Evolutionary conservation across 2,888 invertebrate species (phyloP), one percentile per base, ranked within the genome.

Genomic region (Clunio marinus): DNA sequence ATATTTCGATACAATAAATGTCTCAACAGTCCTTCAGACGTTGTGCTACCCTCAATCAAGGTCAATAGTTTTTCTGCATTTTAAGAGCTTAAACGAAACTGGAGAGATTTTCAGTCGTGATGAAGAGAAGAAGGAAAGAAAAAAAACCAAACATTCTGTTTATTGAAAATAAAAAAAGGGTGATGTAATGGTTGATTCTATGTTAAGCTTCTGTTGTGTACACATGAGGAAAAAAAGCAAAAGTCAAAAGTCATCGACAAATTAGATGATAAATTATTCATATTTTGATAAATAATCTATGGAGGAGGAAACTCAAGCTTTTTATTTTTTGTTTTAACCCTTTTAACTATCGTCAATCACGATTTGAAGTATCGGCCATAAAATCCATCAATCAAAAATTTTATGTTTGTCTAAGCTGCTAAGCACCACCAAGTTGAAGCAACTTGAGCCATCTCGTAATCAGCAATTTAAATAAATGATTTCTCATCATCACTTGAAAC

Each of bases 401-500:
- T 51, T 32, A 4, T 66, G 66, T 66, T 66, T 51, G 22, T 32
- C 32, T 55, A 66, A 66, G 27, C 51, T n/a, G 32, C 55, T 55
- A 66, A 27, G 46, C 46, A 35, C 46, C n/a, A n/a, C n/a, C n/a
- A n/a, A n/a, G n/a, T n/a, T n/a, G n/a, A n/a, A n/a, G 66, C 51
- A 28, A 17, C 24, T 35, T 63, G 10, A 37, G 28, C 8, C n/a
- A n/a, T 51, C 15, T 65, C 51, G 66, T 66, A 66, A 66, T 66
- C 66, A 55, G 51, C 32, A 55, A 66, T 66, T 66, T 66, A 66
- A 66, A 66, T 66, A 66, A 66, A 66, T 66, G 46, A 66, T 66
- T 66, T 20, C 45, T 66, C 55, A 55, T 22, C 55, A 32, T 20
- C 57, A 57, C 57, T 57, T 22, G 57, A 57, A 57, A 25, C 25